phyloP scores from a whole-genome alignment of 2,113 vertebrate species.

The Notarius lentiginosus region DNA sequence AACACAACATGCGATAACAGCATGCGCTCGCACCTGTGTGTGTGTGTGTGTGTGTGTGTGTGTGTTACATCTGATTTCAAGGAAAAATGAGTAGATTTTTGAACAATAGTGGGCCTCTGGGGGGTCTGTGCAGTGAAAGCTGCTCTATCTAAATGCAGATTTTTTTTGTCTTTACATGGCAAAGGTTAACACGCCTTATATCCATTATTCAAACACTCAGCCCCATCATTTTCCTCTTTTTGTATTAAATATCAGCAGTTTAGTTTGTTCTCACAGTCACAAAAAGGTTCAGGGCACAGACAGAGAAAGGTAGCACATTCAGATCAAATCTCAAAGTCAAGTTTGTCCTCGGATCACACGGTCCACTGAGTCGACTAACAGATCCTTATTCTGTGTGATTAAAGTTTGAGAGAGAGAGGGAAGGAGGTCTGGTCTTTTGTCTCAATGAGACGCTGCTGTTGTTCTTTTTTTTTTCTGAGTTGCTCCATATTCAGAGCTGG shows the following conservation, averaged over 20 bases:
- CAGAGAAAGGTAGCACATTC: neutral
- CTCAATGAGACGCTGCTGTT: neutral
- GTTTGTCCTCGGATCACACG: neutral
- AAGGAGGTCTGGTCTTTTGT: no score
- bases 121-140: constrained; percentile 52
- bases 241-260: constrained; percentile 3
- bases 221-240: neutral
- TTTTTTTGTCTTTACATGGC: constrained; percentile 20
- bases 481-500: neutral
- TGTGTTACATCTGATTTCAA: neutral
- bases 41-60: neutral
- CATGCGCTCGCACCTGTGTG: neutral
- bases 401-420: no score
- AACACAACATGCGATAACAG: neutral
- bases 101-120: constrained; percentile 35
- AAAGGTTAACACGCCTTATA: constrained; percentile 44
- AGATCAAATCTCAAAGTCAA: constrained; percentile 9
- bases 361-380: neutral
- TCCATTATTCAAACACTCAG: constrained; percentile 43
- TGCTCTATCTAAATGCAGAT: constrained; percentile 70
- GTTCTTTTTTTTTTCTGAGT: neutral
- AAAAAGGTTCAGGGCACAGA: neutral
- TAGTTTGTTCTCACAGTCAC: neutral
- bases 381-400: no score
- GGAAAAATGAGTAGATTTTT: constrained; percentile 21